Conservation (phyloP, 2,888 invertebrate species). For the Microchrysa polita region DNA sequence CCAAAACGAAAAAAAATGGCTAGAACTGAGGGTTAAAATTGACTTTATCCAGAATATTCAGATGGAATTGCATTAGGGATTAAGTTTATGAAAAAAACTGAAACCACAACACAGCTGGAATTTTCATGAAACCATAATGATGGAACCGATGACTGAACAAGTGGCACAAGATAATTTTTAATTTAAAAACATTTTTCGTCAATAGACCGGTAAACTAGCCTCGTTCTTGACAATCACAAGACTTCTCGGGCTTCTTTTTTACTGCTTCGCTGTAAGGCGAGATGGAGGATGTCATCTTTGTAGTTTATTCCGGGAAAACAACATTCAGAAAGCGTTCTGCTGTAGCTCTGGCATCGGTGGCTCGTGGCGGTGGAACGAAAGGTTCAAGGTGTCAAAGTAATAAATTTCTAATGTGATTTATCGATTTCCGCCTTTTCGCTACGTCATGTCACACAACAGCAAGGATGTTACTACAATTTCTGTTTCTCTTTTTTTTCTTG, state of each 20-base stretch:
- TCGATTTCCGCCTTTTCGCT: constrained; percentile 46
- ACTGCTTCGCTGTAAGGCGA: not conserved
- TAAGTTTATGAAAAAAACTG: too few species aligned
- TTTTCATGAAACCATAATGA: constrained; percentile 10
- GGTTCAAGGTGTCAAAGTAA: constrained; percentile 48
- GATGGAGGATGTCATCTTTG: not conserved
- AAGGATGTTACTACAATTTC: constrained; percentile 22
- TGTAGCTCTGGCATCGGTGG: constrained; percentile 12
- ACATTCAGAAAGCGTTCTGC: constrained; percentile 12
- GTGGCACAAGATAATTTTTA: constrained; percentile 41
- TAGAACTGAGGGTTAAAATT: too few species aligned
- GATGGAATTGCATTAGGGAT: too few species aligned
- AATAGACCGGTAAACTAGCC: not conserved
- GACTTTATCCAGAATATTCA: too few species aligned
- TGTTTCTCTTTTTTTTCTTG: not conserved
- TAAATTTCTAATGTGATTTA: constrained; percentile 50
- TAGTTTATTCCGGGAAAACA: not conserved
- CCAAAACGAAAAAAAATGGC: too few species aligned
- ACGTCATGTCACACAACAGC: constrained; percentile 39
- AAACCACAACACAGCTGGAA: not conserved
- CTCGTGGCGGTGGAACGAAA: not conserved
- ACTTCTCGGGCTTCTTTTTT: not conserved
- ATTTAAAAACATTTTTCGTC: constrained; percentile 43
- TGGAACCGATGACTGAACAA: constrained; percentile 11
- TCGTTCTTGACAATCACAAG: not conserved